These are phyloP conservation scores for Phoxinus phoxinus DNA, from an alignment of 2,113 vertebrate genomes.

Conservation along the genomic window DNA sequence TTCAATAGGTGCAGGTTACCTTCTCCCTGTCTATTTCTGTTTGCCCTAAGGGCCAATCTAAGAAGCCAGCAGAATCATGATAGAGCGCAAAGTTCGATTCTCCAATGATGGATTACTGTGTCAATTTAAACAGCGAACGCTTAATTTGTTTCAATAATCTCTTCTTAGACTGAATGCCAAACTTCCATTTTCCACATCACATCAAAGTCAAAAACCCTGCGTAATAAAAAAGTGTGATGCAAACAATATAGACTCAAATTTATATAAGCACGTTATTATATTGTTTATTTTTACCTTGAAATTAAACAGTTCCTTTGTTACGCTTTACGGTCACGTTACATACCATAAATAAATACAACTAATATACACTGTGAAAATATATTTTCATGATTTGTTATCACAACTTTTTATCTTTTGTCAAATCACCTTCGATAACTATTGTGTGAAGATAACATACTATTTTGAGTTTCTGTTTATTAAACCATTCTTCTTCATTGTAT, in stretches of 20 bases:
- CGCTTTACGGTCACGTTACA: not conserved
- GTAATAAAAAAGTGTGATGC: not conserved
- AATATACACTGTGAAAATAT: too few species aligned
- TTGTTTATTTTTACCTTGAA: not conserved
- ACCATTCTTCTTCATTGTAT: too few species aligned
- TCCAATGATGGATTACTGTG: conserved; percentile 96
- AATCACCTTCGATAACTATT: too few species aligned
- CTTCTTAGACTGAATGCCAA: conserved; percentile 83
- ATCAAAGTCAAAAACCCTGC: not conserved
- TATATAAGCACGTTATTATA: not conserved
- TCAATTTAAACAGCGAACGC: conserved; percentile 97
- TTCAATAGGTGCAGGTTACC: conserved; percentile 76
- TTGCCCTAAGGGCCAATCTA: conserved; percentile 85
- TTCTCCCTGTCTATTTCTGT: conserved; percentile 81
- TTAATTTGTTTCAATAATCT: conserved; percentile 99
- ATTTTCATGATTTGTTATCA: too few species aligned
- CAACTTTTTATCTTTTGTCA: too few species aligned
- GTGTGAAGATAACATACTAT: too few species aligned
- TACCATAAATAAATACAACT: not conserved
- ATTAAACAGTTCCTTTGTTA: not conserved
- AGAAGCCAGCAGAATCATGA: conserved; percentile 89
- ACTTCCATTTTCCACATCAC: not conserved
- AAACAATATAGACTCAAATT: not conserved
- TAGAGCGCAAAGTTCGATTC: conserved; percentile 92
- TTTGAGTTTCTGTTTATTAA: too few species aligned